A percentile compares a stretch with the other conserved stretches of the same genome.
Conservation (phyloP, 2,797 vertebrate species). For the Chanos chanos region DNA sequence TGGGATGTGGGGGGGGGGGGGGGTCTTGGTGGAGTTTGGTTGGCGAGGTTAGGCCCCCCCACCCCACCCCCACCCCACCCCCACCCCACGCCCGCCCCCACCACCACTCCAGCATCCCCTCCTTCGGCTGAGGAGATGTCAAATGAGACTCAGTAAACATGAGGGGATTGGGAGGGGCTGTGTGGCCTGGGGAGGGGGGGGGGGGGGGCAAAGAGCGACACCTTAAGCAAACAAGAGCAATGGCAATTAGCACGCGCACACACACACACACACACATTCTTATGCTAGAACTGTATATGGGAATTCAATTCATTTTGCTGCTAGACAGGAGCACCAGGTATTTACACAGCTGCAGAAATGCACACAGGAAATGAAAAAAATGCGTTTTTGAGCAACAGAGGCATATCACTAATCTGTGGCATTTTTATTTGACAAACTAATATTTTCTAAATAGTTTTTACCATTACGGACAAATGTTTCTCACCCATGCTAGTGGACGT, state of each 20-base stretch:
- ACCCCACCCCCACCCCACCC: too few relatives aligned
- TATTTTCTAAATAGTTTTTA: too few relatives aligned
- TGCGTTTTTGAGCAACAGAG: too few relatives aligned
- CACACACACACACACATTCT: conserved; percentile 24
- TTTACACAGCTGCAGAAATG: conserved; percentile 34
- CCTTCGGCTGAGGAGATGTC: conserved; percentile 57
- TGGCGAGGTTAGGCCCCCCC: conserved; percentile 68
- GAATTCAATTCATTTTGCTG: too few relatives aligned
- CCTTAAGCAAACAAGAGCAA: conserved; percentile 78
- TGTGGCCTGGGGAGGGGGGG: conserved; percentile 82
- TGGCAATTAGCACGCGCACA: conserved; percentile 77
- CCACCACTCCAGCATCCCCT: too few relatives aligned
- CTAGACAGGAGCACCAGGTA: background rate
- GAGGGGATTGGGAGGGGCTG: conserved; percentile 79
- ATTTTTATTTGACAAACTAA: too few relatives aligned
- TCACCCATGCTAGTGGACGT: too few relatives aligned
- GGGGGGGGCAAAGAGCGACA: conserved; percentile 81
- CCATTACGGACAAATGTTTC: too few relatives aligned
- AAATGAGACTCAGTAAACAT: conserved; percentile 84
- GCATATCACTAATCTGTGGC: too few relatives aligned
- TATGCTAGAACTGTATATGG: too few relatives aligned
- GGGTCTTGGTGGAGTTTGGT: conserved; percentile 52
- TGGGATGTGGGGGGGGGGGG: conserved; percentile 48
- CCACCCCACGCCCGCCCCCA: too few relatives aligned
- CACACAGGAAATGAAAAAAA: too few relatives aligned